Evolutionary conservation across 2,113 vertebrate genomes (phyloP).

Genomic region (Anguilla japonica): DNA sequence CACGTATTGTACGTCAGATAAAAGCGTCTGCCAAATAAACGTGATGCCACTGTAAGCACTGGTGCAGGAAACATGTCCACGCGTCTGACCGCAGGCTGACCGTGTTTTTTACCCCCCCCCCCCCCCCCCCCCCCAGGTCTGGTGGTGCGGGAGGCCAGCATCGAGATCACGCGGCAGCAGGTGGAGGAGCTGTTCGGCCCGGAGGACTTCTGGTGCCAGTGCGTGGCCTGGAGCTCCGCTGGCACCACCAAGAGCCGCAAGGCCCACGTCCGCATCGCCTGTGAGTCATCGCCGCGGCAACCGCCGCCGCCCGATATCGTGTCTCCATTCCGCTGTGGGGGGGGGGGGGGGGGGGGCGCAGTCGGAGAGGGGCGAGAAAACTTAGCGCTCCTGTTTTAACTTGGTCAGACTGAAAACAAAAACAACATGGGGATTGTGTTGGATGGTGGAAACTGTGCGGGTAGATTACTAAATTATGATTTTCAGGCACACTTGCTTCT

Average conservation of each 20-base stretch:
- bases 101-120: no score
- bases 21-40: no score
- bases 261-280: constrained; percentile 90
- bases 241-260: constrained; percentile 96
- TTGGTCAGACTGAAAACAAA: background rate
- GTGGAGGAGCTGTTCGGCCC: constrained; percentile 92
- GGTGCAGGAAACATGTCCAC: no score
- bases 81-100: background rate
- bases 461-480: background rate
- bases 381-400: background rate
- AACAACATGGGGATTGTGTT: background rate
- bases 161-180: constrained; percentile 90
- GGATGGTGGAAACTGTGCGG: background rate
- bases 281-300: constrained; percentile 72
- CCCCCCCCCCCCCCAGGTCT: constrained; percentile 72
- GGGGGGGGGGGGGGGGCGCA: background rate
- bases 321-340: background rate
- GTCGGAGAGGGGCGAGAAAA: background rate
- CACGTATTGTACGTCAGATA: no score
- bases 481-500: background rate
- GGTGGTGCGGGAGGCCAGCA: constrained; percentile 92
- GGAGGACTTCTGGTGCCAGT: constrained; percentile 96
- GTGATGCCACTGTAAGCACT: no score
- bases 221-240: constrained; percentile 93
- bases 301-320: background rate